Evolutionary conservation across 2,797 vertebrate genomes (phyloP).

Genomic region (Hoplostethus atlanticus): DNA sequence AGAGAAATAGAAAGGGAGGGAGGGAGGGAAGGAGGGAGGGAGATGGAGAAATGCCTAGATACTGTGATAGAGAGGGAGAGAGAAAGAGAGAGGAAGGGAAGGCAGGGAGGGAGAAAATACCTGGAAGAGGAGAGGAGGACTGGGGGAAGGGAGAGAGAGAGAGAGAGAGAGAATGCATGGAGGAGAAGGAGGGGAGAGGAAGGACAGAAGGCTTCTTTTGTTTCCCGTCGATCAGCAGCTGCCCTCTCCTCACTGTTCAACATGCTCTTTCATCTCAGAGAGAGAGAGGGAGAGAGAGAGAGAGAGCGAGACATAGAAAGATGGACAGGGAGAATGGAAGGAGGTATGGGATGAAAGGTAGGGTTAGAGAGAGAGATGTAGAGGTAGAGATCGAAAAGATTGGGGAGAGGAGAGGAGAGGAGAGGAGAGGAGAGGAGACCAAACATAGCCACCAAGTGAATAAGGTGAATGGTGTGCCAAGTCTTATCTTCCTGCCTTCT

Average conservation of each 20-base stretch:
- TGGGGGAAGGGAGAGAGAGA: slow-evolving; percentile 13
- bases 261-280: slow-evolving; percentile 71
- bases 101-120: background rate
- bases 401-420: background rate
- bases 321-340: background rate
- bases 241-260: slow-evolving; percentile 70
- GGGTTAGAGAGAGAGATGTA: background rate
- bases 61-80: slow-evolving; percentile 5
- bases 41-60: slow-evolving; percentile 11
- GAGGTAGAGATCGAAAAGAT: background rate
- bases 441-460: no score
- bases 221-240: slow-evolving; percentile 63
- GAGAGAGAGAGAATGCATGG: slow-evolving; percentile 37
- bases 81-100: slow-evolving; percentile 1
- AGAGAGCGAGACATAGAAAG: slow-evolving; percentile 5
- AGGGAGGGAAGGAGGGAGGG: slow-evolving; percentile 14
- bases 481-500: no score
- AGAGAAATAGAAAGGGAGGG: slow-evolving; percentile 40
- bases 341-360: background rate
- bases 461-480: no score
- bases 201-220: slow-evolving; percentile 76
- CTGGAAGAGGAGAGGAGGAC: slow-evolving; percentile 1
- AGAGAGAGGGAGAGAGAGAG: slow-evolving; percentile 4
- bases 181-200: slow-evolving; percentile 42
- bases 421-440: background rate